Conservation (phyloP, 2,113 vertebrate species). For the Solea senegalensis region DNA sequence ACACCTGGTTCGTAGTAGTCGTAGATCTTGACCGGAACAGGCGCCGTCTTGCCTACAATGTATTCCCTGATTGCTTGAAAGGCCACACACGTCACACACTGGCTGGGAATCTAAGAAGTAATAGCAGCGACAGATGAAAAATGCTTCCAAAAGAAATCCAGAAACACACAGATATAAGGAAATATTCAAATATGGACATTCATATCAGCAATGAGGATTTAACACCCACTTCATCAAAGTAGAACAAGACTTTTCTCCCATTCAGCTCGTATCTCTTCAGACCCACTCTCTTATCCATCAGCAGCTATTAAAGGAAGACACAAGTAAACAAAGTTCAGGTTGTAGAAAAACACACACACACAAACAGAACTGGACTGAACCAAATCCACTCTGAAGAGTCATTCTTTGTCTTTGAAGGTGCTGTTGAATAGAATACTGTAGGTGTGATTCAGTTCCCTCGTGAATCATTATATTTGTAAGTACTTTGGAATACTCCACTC, state of each 20-base stretch:
- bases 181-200: too few species aligned
- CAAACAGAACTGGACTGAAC: not conserved
- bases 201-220: not conserved
- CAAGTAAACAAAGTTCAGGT: not conserved
- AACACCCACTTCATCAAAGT: constrained; percentile 91
- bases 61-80: constrained; percentile 90
- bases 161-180: not conserved
- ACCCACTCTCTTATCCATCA: constrained; percentile 89
- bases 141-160: not conserved
- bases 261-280: constrained; percentile 91
- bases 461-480: too few species aligned
- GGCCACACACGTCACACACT: constrained; percentile 91
- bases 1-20: constrained; percentile 96
- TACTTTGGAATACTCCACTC: too few species aligned
- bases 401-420: not conserved
- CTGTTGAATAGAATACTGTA: not conserved
- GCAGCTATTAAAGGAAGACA: constrained; percentile 75
- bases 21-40: constrained; percentile 91
- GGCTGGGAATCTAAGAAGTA: constrained; percentile 87
- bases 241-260: constrained; percentile 90
- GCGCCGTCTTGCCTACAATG: constrained; percentile 93
- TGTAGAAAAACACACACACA: not conserved
- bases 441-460: too few species aligned
- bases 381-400: not conserved
- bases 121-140: constrained; percentile 9